phyloP scores from a whole-genome alignment of 2,113 vertebrate genomes.

The Eolophus roseicapilla region DNA sequence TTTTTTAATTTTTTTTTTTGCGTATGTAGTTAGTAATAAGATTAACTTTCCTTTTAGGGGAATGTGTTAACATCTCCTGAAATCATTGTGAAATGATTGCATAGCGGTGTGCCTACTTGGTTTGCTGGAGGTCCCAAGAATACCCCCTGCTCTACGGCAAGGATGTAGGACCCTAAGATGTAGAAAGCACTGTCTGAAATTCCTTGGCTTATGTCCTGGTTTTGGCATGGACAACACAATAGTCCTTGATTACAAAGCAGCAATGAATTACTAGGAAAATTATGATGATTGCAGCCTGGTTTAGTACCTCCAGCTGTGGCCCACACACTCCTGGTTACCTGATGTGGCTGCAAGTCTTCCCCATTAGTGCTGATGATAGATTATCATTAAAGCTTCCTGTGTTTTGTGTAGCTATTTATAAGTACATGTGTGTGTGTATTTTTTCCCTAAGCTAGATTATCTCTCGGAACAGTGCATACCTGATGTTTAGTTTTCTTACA shows the following conservation, averaged over 20 bases:
- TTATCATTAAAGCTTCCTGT: not conserved
- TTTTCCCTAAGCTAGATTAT: not conserved
- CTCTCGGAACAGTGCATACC: not conserved
- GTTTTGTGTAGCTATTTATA: not conserved
- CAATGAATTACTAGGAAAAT: not conserved
- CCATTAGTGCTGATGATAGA: not conserved
- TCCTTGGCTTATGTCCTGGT: not conserved
- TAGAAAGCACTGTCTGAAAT: not conserved
- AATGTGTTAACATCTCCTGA: not conserved
- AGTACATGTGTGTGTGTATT: rapidly evolving
- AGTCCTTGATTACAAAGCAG: not conserved
- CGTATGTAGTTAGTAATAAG: not conserved
- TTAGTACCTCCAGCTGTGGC: not conserved
- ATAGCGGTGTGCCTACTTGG: not conserved
- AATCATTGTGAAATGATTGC: not conserved
- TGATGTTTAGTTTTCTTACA: not conserved
- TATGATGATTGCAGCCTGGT: not conserved
- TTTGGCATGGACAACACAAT: not conserved
- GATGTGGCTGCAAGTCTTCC: not conserved
- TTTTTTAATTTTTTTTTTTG: not conserved
- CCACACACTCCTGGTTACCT: not conserved
- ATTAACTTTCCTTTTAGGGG: not conserved
- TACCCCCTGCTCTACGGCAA: not conserved
- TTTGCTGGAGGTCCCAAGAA: not conserved
- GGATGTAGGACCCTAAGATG: not conserved